Evolutionary conservation across 2,797 vertebrate genomes (phyloP).

Genomic region (Loriculus beryllinus): DNA sequence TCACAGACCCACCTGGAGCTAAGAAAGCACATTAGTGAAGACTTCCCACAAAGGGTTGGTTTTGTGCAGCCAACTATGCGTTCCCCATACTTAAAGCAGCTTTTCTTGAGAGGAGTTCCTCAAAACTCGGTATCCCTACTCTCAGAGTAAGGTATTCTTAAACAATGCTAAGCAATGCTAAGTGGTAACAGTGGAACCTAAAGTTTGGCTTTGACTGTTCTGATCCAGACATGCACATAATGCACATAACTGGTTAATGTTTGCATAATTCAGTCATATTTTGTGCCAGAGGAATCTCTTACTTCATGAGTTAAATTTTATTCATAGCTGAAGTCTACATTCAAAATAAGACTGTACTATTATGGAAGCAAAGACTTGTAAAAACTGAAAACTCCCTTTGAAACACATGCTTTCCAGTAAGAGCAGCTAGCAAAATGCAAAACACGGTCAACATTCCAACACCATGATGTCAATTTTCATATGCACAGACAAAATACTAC

Average conservation of each 20-base stretch:
- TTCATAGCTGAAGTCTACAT: conserved; percentile 33
- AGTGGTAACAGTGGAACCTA: not conserved
- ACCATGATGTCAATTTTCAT: conserved; percentile 65
- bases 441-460: conserved; percentile 66
- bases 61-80: not conserved
- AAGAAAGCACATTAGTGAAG: not conserved
- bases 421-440: conserved; percentile 64
- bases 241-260: not conserved
- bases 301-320: conserved; percentile 47
- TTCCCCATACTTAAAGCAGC: not conserved
- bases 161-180: not conserved
- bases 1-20: not conserved
- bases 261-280: conserved; percentile 13
- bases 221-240: not conserved
- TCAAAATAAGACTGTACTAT: conserved; percentile 20
- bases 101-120: not conserved
- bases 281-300: conserved; percentile 9
- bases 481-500: conserved; percentile 39
- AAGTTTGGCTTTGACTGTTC: not conserved
- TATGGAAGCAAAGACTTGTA: conserved; percentile 46
- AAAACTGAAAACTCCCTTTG: conserved; percentile 69
- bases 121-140: not conserved
- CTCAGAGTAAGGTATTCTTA: not conserved
- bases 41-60: not conserved
- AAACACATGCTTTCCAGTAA: conserved; percentile 68